Conservation (phyloP, 2,113 vertebrate genomes). For the Tenrec ecaudatus region DNA sequence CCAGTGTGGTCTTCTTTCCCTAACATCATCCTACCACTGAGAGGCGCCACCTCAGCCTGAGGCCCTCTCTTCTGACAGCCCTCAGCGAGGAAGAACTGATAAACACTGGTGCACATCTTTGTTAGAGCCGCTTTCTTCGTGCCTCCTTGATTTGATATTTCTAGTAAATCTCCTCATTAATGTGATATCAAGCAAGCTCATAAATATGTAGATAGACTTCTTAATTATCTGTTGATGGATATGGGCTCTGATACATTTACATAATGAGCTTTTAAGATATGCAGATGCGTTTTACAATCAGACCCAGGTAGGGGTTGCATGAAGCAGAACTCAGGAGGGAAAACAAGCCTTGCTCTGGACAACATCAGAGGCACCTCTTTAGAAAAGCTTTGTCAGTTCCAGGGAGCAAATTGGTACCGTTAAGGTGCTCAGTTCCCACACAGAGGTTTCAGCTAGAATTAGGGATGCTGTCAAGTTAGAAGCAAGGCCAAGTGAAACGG, state of each 20-base stretch:
- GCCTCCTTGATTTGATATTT: conserved; percentile 78
- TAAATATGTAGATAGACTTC: conserved; percentile 81
- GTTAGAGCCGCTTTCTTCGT: conserved; percentile 56
- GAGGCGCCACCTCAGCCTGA: background rate
- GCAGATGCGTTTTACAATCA: conserved; percentile 75
- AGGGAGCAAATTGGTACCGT: background rate
- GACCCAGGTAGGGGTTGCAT: conserved; percentile 54
- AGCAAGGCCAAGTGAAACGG: background rate
- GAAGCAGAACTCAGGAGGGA: conserved; percentile 46
- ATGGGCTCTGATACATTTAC: conserved; percentile 77
- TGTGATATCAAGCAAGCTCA: conserved; percentile 76
- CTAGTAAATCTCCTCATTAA: conserved; percentile 81
- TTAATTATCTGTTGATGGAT: conserved; percentile 84
- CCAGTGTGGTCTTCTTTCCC: background rate
- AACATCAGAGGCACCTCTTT: background rate
- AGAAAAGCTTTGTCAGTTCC: background rate
- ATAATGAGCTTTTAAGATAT: conserved; percentile 81
- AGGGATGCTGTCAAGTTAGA: conserved; percentile 32
- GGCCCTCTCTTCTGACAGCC: conserved; percentile 36
- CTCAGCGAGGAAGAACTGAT: conserved; percentile 16
- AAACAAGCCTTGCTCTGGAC: conserved; percentile 56
- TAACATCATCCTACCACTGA: conserved; percentile 8
- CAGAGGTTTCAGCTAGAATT: conserved; percentile 49
- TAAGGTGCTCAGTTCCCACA: background rate
- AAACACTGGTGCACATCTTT: background rate